These are phyloP conservation scores for Helicoverpa zea DNA, from an alignment of 1,140 invertebrate genomes.

Conservation along the genomic window DNA sequence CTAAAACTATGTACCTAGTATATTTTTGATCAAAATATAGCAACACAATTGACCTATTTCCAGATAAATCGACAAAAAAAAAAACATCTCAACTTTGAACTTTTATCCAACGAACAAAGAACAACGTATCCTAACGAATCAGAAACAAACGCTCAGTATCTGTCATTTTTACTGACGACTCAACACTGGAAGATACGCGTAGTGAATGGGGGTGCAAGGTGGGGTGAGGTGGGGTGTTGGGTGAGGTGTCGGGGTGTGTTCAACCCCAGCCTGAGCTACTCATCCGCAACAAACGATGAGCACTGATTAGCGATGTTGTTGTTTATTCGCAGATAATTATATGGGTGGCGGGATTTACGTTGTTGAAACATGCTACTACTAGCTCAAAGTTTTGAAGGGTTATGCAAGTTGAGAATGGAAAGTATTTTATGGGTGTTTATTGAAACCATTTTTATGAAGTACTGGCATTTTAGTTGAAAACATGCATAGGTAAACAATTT, in stretches of 20 bases:
- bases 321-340: constrained; percentile 18
- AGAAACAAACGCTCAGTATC: not conserved
- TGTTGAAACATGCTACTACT: not conserved
- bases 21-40: too few species aligned
- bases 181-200: not conserved
- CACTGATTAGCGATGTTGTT: constrained; percentile 27
- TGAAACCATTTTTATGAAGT: too few species aligned
- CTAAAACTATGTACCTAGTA: too few species aligned
- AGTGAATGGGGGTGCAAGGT: not conserved
- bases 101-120: not conserved
- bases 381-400: not conserved
- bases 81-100: not conserved
- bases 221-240: not conserved
- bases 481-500: too few species aligned
- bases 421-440: too few species aligned
- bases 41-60: too few species aligned
- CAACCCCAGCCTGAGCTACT: not conserved
- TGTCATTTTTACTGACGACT: constrained; percentile 5
- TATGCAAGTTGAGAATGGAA: not conserved
- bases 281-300: constrained; percentile 20
- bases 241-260: not conserved
- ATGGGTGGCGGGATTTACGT: not conserved
- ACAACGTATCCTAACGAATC: not conserved
- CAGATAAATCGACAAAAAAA: not conserved
- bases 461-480: too few species aligned